A percentile compares a stretch with the other conserved stretches of the same genome.
These are phyloP conservation scores for Origma solitaria DNA, from an alignment of 2,113 vertebrate genomes.

Conservation along the genomic window DNA sequence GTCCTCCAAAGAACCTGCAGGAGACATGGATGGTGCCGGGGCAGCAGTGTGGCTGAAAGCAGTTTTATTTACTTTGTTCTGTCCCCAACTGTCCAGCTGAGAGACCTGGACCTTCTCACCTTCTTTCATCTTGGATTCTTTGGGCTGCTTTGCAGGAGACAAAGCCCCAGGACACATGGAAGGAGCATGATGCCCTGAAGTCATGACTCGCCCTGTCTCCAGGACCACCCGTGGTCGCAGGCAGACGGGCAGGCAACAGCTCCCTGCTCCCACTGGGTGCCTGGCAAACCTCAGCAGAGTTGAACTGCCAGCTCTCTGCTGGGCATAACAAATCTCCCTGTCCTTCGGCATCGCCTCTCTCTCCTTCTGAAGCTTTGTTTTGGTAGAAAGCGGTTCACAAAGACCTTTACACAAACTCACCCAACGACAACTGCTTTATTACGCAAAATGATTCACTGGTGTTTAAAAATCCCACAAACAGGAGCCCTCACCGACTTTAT, in stretches of 20 bases:
- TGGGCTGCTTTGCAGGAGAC: background rate
- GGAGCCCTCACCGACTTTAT: slow-evolving; percentile 20
- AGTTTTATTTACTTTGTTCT: background rate
- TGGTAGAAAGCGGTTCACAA: background rate
- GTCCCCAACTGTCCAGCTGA: background rate
- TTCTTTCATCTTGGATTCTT: background rate
- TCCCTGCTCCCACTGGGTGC: background rate
- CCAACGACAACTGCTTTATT: background rate
- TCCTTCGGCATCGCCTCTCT: background rate
- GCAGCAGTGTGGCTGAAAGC: background rate
- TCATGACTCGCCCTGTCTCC: rapidly evolving
- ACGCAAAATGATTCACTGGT: slow-evolving; percentile 37
- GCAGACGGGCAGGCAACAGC: background rate
- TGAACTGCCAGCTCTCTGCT: background rate
- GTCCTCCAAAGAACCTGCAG: background rate
- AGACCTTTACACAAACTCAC: slow-evolving; percentile 16
- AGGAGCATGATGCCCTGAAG: background rate
- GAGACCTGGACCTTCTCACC: background rate
- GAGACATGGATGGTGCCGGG: background rate
- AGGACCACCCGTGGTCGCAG: rapidly evolving
- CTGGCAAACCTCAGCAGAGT: background rate
- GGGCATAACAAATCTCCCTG: background rate
- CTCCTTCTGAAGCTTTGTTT: background rate
- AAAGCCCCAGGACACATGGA: background rate
- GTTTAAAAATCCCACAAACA: slow-evolving; percentile 56